These are phyloP conservation scores for Eristalis arbustorum DNA, from an alignment of 2,888 invertebrate species.

Conservation along the genomic window DNA sequence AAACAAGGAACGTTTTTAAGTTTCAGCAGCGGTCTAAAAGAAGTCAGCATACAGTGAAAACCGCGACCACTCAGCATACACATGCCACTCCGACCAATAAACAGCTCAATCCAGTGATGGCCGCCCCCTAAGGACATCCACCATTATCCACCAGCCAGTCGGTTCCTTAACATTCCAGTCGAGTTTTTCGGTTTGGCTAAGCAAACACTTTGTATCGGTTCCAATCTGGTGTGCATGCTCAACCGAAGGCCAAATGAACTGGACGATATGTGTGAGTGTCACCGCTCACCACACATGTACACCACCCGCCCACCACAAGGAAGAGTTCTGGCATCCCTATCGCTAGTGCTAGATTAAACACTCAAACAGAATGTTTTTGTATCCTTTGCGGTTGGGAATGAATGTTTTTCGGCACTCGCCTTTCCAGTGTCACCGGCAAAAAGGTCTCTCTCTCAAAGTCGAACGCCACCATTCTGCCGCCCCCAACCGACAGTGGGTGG, in stretches of 20 bases:
- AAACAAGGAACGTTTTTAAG: too few relatives aligned
- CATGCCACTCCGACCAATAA: too few relatives aligned
- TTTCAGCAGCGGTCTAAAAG: too few relatives aligned
- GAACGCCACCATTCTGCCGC: background rate
- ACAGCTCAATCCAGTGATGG: slow-evolving; percentile 40
- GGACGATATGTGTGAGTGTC: slow-evolving; percentile 38
- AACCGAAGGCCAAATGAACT: slow-evolving; percentile 44
- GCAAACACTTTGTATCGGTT: slow-evolving; percentile 46
- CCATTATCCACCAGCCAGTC: background rate
- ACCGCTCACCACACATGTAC: slow-evolving; percentile 54
- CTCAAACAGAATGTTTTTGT: slow-evolving; percentile 72
- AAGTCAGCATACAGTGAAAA: too few relatives aligned
- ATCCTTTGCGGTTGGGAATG: slow-evolving; percentile 71
- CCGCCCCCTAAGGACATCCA: background rate
- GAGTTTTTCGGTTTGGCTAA: slow-evolving; percentile 37
- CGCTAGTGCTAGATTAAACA: slow-evolving; percentile 72
- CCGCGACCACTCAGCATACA: too few relatives aligned
- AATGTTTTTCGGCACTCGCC: slow-evolving; percentile 61
- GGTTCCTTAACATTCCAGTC: slow-evolving; percentile 50
- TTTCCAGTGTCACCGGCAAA: slow-evolving; percentile 49
- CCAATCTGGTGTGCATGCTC: background rate
- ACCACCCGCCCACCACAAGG: slow-evolving; percentile 29
- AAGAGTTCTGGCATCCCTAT: slow-evolving; percentile 29
- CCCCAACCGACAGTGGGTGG: slow-evolving; percentile 9
- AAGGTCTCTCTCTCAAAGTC: background rate